phyloP scores from a whole-genome alignment of 2,888 invertebrate species.

The Candidula unifasciata region DNA sequence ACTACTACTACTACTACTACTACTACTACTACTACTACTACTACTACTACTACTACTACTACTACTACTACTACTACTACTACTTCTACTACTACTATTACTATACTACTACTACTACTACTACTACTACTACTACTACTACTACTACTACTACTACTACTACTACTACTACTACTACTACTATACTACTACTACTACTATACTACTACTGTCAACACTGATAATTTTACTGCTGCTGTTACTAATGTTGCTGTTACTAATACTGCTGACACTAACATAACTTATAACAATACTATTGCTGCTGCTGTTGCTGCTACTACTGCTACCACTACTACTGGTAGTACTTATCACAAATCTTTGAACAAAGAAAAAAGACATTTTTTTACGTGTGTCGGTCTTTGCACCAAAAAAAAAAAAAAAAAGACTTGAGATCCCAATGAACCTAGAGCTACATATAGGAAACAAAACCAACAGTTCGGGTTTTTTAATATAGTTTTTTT shows the following conservation, averaged over 20 bases:
- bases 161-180: neutral
- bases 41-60: constrained; percentile 21
- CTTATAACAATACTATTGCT: neutral
- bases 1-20: constrained; percentile 8
- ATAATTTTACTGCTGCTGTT: neutral
- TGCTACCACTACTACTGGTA: neutral
- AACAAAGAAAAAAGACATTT: too few relatives aligned
- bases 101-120: too few relatives aligned
- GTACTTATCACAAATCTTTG: too few relatives aligned
- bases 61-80: constrained; percentile 15
- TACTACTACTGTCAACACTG: too few relatives aligned
- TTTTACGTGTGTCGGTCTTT: too few relatives aligned
- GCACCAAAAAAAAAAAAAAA: too few relatives aligned
- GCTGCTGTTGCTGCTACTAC: too few relatives aligned
- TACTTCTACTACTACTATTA: too few relatives aligned
- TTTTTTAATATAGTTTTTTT: too few relatives aligned
- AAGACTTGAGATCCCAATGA: too few relatives aligned
- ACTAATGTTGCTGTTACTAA: neutral
- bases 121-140: neutral
- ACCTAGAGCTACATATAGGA: too few relatives aligned
- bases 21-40: constrained; percentile 21
- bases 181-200: neutral
- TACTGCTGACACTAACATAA: neutral
- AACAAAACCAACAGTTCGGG: too few relatives aligned
- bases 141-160: neutral